Evolutionary conservation across 2,888 invertebrate genomes (phyloP).

Genomic region (Calameuta filiformis): DNA sequence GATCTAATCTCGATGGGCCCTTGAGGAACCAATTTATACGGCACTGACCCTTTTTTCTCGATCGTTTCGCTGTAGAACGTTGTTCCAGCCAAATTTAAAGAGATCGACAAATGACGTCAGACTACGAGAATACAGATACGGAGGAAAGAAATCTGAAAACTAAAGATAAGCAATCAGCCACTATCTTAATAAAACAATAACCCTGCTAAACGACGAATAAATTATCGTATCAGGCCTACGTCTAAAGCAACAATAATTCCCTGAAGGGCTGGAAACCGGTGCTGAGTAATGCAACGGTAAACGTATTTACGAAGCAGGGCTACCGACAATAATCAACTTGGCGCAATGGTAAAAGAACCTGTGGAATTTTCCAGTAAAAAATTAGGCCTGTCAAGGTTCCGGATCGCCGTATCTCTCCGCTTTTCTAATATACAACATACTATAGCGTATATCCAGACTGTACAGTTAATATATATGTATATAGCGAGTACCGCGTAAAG

Average conservation of each 20-base stretch:
- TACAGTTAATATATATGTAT: background rate
- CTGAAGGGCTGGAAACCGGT: background rate
- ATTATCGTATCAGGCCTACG: background rate
- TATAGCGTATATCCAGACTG: background rate
- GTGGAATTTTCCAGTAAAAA: constrained; percentile 2
- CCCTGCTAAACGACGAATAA: background rate
- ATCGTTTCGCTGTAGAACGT: background rate
- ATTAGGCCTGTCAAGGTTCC: background rate
- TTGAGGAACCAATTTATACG: background rate
- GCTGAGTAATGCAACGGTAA: background rate
- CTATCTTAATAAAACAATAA: background rate
- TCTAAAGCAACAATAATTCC: background rate
- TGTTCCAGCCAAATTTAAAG: background rate
- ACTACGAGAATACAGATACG: background rate
- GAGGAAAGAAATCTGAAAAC: too few relatives aligned
- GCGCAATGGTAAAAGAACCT: background rate
- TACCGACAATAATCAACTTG: background rate
- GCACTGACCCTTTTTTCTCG: background rate
- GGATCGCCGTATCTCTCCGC: background rate
- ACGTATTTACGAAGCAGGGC: background rate
- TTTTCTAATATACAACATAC: background rate
- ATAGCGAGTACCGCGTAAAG: background rate
- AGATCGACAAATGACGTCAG: background rate
- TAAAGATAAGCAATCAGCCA: background rate
- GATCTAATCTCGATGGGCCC: background rate